Evolutionary conservation across 2,113 vertebrate species (phyloP), one percentile per base, ranked within the genome.

Genomic region (Platanista minor): DNA sequence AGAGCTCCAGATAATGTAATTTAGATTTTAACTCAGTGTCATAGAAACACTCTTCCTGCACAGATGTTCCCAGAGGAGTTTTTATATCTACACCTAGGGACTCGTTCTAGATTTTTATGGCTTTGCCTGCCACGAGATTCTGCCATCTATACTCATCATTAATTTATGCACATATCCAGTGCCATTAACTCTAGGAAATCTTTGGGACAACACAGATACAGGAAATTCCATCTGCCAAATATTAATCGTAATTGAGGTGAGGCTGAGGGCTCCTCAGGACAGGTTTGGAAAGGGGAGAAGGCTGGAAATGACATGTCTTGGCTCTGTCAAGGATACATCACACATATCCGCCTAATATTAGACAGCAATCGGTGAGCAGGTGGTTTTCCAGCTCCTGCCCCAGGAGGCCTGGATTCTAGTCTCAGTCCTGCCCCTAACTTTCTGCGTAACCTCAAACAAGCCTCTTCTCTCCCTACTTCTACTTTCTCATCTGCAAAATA

Each of bases 41-140:
- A 98, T 97, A 97, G 97, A 98, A 98, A 91, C 91, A 97, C 85
- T 98, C 97, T 98, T 98, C 97, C 92, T 98, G 97, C 84, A 97
- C 97, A 88, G 95, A 97, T 84, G 78, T 97, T 98, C 98, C 98
- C 97, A 98, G 95, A 97, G 95, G 96, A 98, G 92, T 97, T 98
- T 98, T 98, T 98, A 96, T 97, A 98, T 98, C 98, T 98, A 98
- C 87, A 98, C 94, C 92, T 89, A 97, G 96, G 96, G 96, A 98
- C 95, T 96, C 98, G 93, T 97, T 98, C 97, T 98, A 77, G 74
- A 97, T 98, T 97, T 98, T 98, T 98, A 95, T 97, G 85, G 83
- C 94, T 97, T 98, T 98, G 96, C 94, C 90, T 98, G 90, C 97
- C 97, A 95, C 67, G 91, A 97, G 91, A 98, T 98, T 94, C 97